phyloP scores from a whole-genome alignment of 1,140 invertebrate genomes.

The Pemphigus obesinymphae region DNA sequence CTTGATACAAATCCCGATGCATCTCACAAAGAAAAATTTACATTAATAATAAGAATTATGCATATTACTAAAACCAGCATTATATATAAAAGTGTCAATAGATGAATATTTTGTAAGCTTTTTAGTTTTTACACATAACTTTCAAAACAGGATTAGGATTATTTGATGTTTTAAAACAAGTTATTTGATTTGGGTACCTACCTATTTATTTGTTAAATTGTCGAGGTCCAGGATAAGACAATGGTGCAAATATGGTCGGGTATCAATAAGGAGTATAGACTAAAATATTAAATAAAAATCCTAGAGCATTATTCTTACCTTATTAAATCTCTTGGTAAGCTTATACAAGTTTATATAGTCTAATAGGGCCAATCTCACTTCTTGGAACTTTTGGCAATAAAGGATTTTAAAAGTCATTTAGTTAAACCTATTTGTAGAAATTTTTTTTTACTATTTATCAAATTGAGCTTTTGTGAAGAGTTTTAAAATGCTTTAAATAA shows the following conservation, averaged over 20 bases:
- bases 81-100: background rate
- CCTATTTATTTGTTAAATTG: slow-evolving; percentile 30
- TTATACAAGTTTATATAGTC: background rate
- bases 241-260: slow-evolving; percentile 38
- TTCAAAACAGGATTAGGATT: slow-evolving; percentile 22
- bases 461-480: too few relatives aligned
- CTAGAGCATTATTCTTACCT: slow-evolving; percentile 22
- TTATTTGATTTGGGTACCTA: slow-evolving; percentile 12
- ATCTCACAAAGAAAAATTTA: slow-evolving; percentile 41
- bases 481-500: too few relatives aligned
- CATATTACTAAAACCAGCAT: slow-evolving; percentile 13
- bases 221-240: slow-evolving; percentile 40
- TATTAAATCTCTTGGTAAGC: slow-evolving; percentile 9
- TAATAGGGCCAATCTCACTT: too few relatives aligned
- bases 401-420: too few relatives aligned
- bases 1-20: slow-evolving; percentile 42
- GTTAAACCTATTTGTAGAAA: too few relatives aligned
- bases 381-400: too few relatives aligned
- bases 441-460: too few relatives aligned
- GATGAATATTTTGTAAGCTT: slow-evolving; percentile 26
- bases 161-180: slow-evolving; percentile 27
- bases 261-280: background rate
- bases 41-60: slow-evolving; percentile 3
- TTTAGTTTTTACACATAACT: slow-evolving; percentile 36
- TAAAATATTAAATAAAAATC: slow-evolving; percentile 34